These are phyloP conservation scores for Agrochola circellaris DNA, from an alignment of 2,888 invertebrate genomes.

Conservation along the genomic window DNA sequence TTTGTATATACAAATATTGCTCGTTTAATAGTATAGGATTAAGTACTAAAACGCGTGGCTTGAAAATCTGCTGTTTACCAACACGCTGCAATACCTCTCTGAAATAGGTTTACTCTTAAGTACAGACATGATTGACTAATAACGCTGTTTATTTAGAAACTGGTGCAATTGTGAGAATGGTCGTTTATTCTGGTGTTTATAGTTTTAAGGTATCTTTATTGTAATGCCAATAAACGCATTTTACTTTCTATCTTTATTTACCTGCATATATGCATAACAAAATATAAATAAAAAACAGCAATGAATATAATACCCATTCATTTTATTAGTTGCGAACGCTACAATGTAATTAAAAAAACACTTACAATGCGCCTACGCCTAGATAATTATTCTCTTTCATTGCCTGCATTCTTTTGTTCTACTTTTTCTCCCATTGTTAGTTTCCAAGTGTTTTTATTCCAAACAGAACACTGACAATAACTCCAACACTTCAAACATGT, in stretches of 20 bases:
- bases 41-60: neutral
- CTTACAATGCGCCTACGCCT: neutral
- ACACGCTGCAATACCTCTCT: neutral
- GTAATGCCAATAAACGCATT: too few relatives aligned
- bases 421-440: constrained; percentile 46
- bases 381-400: constrained; percentile 20
- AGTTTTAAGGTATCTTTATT: too few relatives aligned
- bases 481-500: neutral
- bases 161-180: constrained; percentile 14
- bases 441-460: constrained; percentile 28
- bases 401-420: constrained; percentile 38
- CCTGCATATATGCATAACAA: neutral
- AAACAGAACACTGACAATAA: constrained; percentile 9
- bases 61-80: neutral
- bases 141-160: neutral
- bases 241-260: neutral
- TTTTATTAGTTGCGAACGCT: neutral
- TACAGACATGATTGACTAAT: constrained; percentile 9
- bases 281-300: neutral
- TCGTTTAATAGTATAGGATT: too few relatives aligned
- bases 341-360: neutral
- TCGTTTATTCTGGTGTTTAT: too few relatives aligned
- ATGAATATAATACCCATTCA: neutral
- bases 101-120: constrained; percentile 15
- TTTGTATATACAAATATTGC: too few relatives aligned